Evolutionary conservation across 92 coral and sea anemone species (phyloP).

Genomic region (Galaxea fascicularis): DNA sequence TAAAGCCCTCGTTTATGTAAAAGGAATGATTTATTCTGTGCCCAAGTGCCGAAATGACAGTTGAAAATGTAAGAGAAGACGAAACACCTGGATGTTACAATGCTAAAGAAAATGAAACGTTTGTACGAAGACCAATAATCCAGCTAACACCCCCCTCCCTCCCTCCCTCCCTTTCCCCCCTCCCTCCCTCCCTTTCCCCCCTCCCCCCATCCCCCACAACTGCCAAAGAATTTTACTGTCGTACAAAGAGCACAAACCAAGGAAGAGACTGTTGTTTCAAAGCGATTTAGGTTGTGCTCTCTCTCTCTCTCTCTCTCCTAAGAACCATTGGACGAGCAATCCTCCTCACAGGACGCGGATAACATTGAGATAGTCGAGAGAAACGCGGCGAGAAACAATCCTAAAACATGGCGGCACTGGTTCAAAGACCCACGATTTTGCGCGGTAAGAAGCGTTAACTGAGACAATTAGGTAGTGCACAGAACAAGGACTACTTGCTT

Average conservation of each 20-base stretch:
- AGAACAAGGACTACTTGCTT: too few species aligned
- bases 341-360: constrained; percentile 8
- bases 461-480: neutral
- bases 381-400: neutral
- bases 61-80: too few species aligned
- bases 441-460: constrained; percentile 49
- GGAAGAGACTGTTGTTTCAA: neutral
- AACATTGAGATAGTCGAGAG: constrained; percentile 24
- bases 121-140: too few species aligned
- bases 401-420: constrained; percentile 83
- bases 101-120: too few species aligned
- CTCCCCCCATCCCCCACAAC: neutral
- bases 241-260: neutral
- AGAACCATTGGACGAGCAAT: constrained; percentile 30
- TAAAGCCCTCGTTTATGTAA: too few species aligned
- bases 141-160: too few species aligned
- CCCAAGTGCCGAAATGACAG: too few species aligned
- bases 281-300: neutral
- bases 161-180: too few species aligned
- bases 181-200: too few species aligned
- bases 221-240: neutral
- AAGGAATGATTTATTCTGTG: too few species aligned
- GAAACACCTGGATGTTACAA: too few species aligned
- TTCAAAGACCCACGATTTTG: constrained; percentile 73
- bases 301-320: neutral